phyloP scores from a whole-genome alignment of 2,888 invertebrate genomes.

The Cryptocheilus praepositus region DNA sequence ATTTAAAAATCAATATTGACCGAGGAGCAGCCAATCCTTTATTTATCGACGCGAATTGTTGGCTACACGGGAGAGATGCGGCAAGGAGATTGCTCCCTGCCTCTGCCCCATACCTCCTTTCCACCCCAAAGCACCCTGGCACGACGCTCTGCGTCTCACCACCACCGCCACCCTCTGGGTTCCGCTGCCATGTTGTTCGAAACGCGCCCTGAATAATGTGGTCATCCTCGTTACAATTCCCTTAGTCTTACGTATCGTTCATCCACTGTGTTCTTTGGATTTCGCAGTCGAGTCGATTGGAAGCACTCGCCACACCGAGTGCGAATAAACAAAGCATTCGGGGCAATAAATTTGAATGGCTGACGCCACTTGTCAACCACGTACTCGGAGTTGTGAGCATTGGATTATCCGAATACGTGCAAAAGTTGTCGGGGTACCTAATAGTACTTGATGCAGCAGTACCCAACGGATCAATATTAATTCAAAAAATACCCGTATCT shows the following conservation, averaged over 20 bases:
- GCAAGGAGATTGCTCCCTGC: slow-evolving; percentile 54
- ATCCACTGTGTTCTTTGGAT: not conserved
- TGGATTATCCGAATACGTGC: no score
- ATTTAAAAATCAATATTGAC: slow-evolving; percentile 75
- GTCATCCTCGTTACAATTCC: slow-evolving; percentile 61
- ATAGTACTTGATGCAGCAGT: not conserved
- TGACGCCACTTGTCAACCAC: no score
- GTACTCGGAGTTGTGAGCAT: no score
- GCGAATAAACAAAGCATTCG: no score
- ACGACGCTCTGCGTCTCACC: slow-evolving; percentile 13
- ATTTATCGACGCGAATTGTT: slow-evolving; percentile 72
- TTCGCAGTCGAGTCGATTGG: no score
- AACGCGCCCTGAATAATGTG: slow-evolving; percentile 72
- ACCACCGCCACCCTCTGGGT: slow-evolving; percentile 39
- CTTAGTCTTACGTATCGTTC: slow-evolving; percentile 25
- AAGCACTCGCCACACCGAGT: no score
- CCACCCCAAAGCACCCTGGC: slow-evolving; percentile 24
- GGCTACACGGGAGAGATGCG: slow-evolving; percentile 59
- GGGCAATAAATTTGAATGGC: no score
- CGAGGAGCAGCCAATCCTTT: slow-evolving; percentile 72
- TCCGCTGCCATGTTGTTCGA: slow-evolving; percentile 65
- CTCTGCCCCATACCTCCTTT: slow-evolving; percentile 37
- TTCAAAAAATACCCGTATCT: no score
- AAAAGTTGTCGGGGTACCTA: not conserved
- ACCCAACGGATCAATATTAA: no score